These are phyloP conservation scores for Siderastrea siderea DNA, from an alignment of 92 coral and sea anemone genomes.

Conservation along the genomic window DNA sequence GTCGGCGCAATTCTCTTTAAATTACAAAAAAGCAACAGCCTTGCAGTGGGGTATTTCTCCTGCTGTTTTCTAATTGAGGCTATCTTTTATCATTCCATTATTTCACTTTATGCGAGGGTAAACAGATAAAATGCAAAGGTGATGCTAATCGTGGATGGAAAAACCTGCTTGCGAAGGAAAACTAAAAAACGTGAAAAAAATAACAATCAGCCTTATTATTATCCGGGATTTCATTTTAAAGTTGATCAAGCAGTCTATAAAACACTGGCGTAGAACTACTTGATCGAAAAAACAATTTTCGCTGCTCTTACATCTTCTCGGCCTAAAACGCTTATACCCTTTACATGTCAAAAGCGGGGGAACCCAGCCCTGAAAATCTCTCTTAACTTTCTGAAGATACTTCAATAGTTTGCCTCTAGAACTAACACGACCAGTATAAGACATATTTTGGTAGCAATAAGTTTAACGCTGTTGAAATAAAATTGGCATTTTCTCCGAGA, in stretches of 20 bases:
- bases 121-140: constrained; percentile 26
- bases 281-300: neutral
- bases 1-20: constrained; percentile 18
- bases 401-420: neutral
- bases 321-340: neutral
- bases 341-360: constrained; percentile 28
- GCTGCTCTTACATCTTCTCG: constrained; percentile 5
- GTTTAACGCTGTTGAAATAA: neutral
- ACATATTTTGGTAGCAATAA: neutral
- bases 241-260: neutral
- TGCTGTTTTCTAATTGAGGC: constrained; percentile 32
- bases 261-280: neutral
- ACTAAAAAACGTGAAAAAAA: neutral
- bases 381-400: neutral
- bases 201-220: neutral
- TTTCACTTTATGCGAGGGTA: constrained; percentile 33
- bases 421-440: neutral
- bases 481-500: constrained; percentile 17
- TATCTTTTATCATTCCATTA: constrained; percentile 48
- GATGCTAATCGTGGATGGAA: constrained; percentile 18
- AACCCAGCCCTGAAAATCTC: neutral
- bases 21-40: constrained; percentile 10
- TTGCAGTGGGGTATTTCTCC: constrained; percentile 34
- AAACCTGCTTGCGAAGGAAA: neutral
- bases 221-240: neutral